A percentile compares a stretch with the other conserved stretches of the same genome.
phyloP scores from a whole-genome alignment of 2,113 vertebrate species.

The Cryptomyrus ogoouensis region DNA sequence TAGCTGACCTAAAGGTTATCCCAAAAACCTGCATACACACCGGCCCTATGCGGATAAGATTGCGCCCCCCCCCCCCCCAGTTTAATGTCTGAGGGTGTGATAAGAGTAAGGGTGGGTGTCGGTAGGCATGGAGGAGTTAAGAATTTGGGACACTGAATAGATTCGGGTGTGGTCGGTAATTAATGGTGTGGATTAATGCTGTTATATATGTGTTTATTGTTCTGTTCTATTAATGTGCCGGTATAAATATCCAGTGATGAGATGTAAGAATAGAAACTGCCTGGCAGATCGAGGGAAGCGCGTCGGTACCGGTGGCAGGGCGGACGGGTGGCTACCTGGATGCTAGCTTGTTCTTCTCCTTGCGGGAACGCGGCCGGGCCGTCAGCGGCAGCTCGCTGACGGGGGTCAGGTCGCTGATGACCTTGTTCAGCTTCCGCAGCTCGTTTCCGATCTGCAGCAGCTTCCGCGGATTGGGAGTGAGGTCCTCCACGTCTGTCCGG shows the following conservation, averaged over 20 bases:
- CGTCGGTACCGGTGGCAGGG: background rate
- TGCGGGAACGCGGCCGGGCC: constrained; percentile 88
- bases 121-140: background rate
- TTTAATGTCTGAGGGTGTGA: background rate
- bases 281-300: background rate
- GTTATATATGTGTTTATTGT: background rate
- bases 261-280: background rate
- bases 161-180: background rate
- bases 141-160: background rate
- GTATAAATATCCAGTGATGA: background rate
- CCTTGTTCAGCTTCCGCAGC: constrained; percentile 91
- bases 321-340: constrained; percentile 69
- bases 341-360: constrained; percentile 97
- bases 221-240: background rate
- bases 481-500: constrained; percentile 92
- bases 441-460: constrained; percentile 93
- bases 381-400: constrained; percentile 94
- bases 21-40: background rate
- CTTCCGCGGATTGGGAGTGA: constrained; percentile 94
- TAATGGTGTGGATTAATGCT: background rate
- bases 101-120: background rate
- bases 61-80: too few species aligned
- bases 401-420: constrained; percentile 93
- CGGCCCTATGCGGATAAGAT: background rate
- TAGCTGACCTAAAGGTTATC: background rate